Conservation (phyloP, 2,797 vertebrate species). For the Acrossocheilus fasciatus region DNA sequence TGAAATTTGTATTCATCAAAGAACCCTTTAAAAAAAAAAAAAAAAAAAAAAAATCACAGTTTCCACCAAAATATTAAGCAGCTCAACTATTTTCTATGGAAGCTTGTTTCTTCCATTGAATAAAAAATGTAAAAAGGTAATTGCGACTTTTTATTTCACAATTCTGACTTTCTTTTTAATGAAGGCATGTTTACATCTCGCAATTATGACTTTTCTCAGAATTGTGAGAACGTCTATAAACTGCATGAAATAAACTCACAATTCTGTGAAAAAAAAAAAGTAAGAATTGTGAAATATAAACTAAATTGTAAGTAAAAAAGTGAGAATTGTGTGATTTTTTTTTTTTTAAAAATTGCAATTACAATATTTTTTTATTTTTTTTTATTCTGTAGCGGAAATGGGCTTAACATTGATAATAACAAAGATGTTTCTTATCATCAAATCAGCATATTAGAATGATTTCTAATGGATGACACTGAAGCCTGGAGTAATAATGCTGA, state of each 20-base stretch:
- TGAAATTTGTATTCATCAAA: neutral
- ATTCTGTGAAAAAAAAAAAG: too few species aligned
- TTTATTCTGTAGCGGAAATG: neutral
- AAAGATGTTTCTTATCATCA: neutral
- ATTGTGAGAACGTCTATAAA: neutral
- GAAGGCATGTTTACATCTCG: too few species aligned
- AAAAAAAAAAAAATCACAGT: neutral
- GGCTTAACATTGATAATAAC: neutral
- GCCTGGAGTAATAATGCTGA: neutral
- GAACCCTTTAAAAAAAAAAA: too few species aligned
- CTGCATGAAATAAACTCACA: too few species aligned
- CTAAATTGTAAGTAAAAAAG: too few species aligned
- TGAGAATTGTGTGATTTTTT: neutral
- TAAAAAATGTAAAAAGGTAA: neutral
- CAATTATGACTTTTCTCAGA: neutral
- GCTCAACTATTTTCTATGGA: too few species aligned
- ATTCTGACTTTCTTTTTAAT: too few species aligned
- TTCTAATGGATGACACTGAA: neutral
- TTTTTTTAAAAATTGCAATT: too few species aligned
- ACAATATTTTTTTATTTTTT: too few species aligned
- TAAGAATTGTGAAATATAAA: neutral
- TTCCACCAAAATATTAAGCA: neutral
- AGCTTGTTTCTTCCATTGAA: too few species aligned
- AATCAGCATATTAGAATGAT: neutral
- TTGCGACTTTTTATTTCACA: neutral